Conservation (phyloP, 2,113 vertebrate species). For the Nothocercus julius region DNA sequence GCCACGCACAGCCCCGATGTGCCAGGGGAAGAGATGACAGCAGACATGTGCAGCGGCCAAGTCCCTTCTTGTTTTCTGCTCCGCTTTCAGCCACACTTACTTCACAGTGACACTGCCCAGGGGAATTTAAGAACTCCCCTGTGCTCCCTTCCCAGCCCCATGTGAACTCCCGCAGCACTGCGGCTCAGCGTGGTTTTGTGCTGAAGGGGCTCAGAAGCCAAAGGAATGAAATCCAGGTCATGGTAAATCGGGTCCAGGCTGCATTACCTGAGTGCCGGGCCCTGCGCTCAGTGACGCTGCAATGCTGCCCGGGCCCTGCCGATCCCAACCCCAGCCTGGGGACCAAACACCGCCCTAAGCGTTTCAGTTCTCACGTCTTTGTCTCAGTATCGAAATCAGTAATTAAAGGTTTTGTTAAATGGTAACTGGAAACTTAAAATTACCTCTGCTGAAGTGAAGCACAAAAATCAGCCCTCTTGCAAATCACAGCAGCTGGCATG, state of each 20-base stretch:
- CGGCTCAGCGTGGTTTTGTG: neutral
- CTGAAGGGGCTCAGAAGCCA: neutral
- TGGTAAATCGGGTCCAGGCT: neutral
- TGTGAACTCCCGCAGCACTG: neutral
- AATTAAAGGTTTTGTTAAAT: too few relatives aligned
- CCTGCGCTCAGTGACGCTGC: too few relatives aligned
- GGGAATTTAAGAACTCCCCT: neutral
- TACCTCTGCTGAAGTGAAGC: neutral
- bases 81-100: neutral
- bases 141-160: neutral
- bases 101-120: neutral
- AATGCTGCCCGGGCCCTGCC: too few relatives aligned
- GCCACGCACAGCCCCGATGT: neutral
- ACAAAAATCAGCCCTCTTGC: neutral
- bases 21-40: neutral
- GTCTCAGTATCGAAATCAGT: too few relatives aligned
- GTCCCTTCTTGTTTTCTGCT: slow-evolving; percentile 45
- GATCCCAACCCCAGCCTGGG: neutral
- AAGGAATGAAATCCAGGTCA: neutral
- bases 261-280: neutral
- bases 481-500: neutral
- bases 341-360: too few relatives aligned
- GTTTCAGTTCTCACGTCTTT: too few relatives aligned
- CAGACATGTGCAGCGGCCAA: slow-evolving; percentile 13
- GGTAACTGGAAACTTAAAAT: neutral